Base-by-base conservation (phyloP, 2,888 invertebrate species). In the Morpho achilles region DNA sequence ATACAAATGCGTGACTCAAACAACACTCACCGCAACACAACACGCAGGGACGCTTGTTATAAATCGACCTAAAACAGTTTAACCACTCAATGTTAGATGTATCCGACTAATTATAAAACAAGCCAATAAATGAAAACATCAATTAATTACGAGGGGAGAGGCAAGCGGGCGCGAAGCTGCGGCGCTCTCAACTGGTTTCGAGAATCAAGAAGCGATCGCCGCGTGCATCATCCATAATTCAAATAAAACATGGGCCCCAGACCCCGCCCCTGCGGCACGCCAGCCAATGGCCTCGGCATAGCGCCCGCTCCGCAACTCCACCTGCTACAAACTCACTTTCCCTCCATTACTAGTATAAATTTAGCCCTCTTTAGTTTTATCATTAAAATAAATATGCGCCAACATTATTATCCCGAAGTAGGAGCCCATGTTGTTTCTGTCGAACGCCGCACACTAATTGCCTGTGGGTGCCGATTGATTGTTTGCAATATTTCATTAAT, bases 181-280 rank as follows among this genome's bases (percentile, higher is more conserved):
- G 76, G 76, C 82, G 76, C 79, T 79, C 83, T 76, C 86, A 87
- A 89, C 89, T 88, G 89, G 89, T 89, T 88, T 84, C 69, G 71
- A 81, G 79, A 80, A 75, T 84, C 69, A 70, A 81, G 80, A 80
- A 75, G 71, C 80, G 79, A 75, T 76, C 79, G 76, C 77, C 77
- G 80, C 79, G 72, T 79, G 80, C 77, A 78, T 87, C 87, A 88
- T 89, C 88, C 88, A 89, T 90, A 87, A 89, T 88, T 88, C 88
- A 88, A 89, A 88, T 85, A 87, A 78, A 88, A 88, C 86, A 87
- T 88, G 88, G 87, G 87, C 74, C 80, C 87, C 84, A 82, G 75
- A 82, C 88, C 73, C 84, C 89, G 89, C 90, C 90, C 89, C 86
- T 84, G 86, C 70, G 77, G 77, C 75, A 84, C 81, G 77, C 82